Evolutionary conservation across 2,113 vertebrate genomes (phyloP).

Genomic region (Diglossa brunneiventris): DNA sequence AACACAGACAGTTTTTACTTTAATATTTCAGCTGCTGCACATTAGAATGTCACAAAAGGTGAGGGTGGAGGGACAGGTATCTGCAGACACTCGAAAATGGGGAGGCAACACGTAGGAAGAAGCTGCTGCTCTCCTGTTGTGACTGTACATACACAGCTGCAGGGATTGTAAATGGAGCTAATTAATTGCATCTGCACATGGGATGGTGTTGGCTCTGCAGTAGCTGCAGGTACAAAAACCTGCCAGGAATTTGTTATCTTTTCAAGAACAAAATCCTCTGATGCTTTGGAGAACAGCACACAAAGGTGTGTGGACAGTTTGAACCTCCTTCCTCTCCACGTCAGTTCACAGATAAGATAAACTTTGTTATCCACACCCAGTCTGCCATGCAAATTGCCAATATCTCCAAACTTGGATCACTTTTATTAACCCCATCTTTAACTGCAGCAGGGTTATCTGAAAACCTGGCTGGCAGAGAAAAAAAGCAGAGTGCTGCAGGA

Average conservation of each 20-base stretch:
- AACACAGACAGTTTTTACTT: neutral
- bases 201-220: neutral
- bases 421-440: neutral
- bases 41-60: slow-evolving; percentile 40
- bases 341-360: neutral
- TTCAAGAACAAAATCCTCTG: neutral
- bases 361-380: neutral
- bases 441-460: neutral
- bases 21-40: slow-evolving; percentile 19
- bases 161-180: slow-evolving; percentile 3
- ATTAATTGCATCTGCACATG: slow-evolving; percentile 25
- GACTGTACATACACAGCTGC: neutral
- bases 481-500: neutral
- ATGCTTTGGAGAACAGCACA: neutral
- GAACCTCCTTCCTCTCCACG: neutral
- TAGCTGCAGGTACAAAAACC: slow-evolving; percentile 19
- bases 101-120: neutral
- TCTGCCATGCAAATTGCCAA: slow-evolving; percentile 2
- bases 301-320: neutral
- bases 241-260: neutral
- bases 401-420: neutral
- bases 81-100: slow-evolving; percentile 9
- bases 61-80: slow-evolving; percentile 33
- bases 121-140: neutral
- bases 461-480: neutral